Conservation (phyloP, 2,113 vertebrate genomes). For the Burhinus oedicnemus region DNA sequence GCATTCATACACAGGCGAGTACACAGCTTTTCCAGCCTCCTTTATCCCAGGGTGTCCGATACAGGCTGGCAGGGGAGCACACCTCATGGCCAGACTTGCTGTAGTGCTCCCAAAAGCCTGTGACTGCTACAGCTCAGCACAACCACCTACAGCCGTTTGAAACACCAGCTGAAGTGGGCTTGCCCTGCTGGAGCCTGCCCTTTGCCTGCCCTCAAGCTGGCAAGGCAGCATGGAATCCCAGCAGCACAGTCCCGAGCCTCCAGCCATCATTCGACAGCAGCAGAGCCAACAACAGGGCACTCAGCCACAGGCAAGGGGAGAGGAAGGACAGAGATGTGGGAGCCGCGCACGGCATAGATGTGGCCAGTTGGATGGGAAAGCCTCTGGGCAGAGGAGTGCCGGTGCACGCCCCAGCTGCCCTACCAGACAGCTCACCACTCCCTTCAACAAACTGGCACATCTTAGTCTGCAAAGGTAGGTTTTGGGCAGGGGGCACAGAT, state of each 20-base stretch:
- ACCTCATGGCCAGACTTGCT: background rate
- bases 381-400: background rate
- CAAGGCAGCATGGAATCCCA: background rate
- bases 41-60: background rate
- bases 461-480: background rate
- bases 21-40: background rate
- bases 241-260: background rate
- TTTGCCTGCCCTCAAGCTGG: background rate
- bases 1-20: background rate
- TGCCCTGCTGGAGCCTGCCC: background rate
- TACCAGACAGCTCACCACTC: background rate
- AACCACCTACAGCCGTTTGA: background rate
- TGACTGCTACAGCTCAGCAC: background rate
- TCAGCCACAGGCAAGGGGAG: background rate
- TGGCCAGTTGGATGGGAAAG: background rate
- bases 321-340: background rate
- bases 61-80: background rate
- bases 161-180: background rate
- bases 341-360: fast-evolving
- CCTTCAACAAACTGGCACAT: background rate
- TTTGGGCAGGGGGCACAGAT: background rate
- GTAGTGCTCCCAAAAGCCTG: background rate
- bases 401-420: fast-evolving
- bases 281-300: background rate
- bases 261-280: background rate